Evolutionary conservation across 2,797 vertebrate species (phyloP).

Genomic region (Catamblyrhynchus diadema): DNA sequence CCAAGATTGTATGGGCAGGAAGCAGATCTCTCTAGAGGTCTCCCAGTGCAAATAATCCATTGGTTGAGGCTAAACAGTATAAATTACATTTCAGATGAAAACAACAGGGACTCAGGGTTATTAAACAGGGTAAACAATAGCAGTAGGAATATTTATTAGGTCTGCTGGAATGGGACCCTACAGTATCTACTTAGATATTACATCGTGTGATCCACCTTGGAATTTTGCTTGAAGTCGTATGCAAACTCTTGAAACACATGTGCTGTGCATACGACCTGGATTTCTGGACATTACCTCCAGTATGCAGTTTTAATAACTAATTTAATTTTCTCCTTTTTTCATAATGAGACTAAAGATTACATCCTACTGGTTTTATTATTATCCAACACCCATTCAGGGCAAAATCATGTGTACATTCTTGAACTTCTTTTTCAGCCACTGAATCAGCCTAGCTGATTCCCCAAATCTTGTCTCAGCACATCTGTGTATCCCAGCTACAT

Average conservation of each 20-base stretch:
- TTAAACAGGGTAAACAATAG: neutral
- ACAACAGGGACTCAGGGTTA: neutral
- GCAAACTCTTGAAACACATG: neutral
- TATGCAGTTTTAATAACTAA: neutral
- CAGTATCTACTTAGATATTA: neutral
- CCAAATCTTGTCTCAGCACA: neutral
- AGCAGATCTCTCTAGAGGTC: neutral
- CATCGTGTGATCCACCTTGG: neutral
- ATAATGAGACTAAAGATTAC: neutral
- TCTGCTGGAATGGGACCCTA: neutral
- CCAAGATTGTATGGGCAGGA: neutral
- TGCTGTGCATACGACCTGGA: too few species aligned
- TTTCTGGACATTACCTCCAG: neutral
- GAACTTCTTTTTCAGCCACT: neutral
- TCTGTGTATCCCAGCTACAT: neutral
- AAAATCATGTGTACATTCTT: neutral
- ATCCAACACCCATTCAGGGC: neutral
- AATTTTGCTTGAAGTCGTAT: neutral
- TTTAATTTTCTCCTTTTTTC: neutral
- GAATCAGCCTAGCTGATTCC: neutral
- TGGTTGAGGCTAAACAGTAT: neutral
- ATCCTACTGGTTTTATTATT: neutral
- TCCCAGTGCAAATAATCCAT: neutral
- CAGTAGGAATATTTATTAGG: neutral
- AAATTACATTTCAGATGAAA: neutral